A percentile compares a stretch with the other conserved stretches of the same genome.
Conservation (phyloP, 1,140 invertebrate species). For the Druon quercuslanigerum region DNA sequence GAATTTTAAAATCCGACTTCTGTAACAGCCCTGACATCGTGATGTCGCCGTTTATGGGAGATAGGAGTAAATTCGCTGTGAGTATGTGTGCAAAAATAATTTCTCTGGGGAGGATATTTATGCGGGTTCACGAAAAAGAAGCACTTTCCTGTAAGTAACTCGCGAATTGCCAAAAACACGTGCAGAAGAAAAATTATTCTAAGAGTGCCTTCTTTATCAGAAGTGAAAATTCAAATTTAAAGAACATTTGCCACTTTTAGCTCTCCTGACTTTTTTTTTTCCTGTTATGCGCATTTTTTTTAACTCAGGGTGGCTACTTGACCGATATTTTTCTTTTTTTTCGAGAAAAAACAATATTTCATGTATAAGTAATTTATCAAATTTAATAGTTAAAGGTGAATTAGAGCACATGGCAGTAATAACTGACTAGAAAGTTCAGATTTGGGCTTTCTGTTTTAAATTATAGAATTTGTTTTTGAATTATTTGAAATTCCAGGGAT, state of each 20-base stretch:
- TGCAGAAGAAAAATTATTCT: background rate
- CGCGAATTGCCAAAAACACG: constrained; percentile 67
- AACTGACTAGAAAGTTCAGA: no score
- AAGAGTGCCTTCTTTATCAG: background rate
- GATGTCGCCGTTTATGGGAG: constrained; percentile 41
- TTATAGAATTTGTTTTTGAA: no score
- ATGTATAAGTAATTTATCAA: no score
- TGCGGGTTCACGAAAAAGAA: constrained; percentile 57
- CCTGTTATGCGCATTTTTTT: background rate
- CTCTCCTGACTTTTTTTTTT: constrained; percentile 13
- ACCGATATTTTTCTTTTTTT: no score
- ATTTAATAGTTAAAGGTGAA: no score
- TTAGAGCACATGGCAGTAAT: no score
- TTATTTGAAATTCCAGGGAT: no score
- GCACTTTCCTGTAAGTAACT: constrained; percentile 70
- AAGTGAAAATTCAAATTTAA: background rate
- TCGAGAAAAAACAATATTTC: no score
- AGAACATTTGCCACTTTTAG: background rate
- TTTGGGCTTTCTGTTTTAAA: no score
- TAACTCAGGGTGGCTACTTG: no score
- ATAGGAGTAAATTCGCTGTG: constrained; percentile 63
- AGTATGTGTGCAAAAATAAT: constrained; percentile 68
- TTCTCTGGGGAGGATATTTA: constrained; percentile 58
- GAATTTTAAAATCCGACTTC: no score
- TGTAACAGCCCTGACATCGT: constrained; percentile 42